Evolutionary conservation across 2,888 invertebrate genomes (phyloP).

Genomic region (Chymomyza fuscimana): DNA sequence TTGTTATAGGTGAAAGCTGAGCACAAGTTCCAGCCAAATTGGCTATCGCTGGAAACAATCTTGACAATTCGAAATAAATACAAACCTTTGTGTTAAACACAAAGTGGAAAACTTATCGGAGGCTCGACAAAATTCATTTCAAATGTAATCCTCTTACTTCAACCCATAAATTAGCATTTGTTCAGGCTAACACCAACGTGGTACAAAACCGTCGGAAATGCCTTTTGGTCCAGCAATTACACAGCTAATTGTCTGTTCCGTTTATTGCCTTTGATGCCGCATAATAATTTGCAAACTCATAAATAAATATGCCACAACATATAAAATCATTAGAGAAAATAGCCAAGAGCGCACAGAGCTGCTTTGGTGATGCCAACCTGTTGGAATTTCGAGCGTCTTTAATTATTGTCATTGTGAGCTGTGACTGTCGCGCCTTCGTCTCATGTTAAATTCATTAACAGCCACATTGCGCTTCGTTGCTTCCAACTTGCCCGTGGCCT

Average conservation of each 20-base stretch:
- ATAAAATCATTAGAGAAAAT: not conserved
- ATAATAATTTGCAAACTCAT: conserved; percentile 61
- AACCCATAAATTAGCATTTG: not conserved
- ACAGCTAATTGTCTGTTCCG: conserved; percentile 49
- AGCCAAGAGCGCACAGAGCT: conserved; percentile 8
- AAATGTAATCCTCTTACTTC: not conserved
- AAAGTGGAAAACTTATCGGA: not conserved
- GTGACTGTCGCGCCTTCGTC: conserved; percentile 9
- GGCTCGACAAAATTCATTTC: not conserved
- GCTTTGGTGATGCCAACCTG: conserved; percentile 6
- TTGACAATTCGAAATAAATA: not conserved
- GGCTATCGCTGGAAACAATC: not conserved
- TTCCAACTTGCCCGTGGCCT: not conserved
- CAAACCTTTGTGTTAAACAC: not conserved
- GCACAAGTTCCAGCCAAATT: not conserved
- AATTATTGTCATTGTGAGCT: conserved; percentile 34
- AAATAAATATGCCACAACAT: conserved; percentile 44
- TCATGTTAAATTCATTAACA: conserved; percentile 46
- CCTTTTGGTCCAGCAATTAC: conserved; percentile 41
- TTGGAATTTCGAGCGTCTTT: conserved; percentile 22
- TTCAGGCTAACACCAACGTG: not conserved
- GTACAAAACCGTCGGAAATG: not conserved
- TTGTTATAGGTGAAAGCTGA: too few species aligned
- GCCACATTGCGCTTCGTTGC: conserved; percentile 10
- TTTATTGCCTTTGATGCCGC: conserved; percentile 47